Evolutionary conservation across 2,113 vertebrate species (phyloP).

Genomic region (Theropithecus gelada): DNA sequence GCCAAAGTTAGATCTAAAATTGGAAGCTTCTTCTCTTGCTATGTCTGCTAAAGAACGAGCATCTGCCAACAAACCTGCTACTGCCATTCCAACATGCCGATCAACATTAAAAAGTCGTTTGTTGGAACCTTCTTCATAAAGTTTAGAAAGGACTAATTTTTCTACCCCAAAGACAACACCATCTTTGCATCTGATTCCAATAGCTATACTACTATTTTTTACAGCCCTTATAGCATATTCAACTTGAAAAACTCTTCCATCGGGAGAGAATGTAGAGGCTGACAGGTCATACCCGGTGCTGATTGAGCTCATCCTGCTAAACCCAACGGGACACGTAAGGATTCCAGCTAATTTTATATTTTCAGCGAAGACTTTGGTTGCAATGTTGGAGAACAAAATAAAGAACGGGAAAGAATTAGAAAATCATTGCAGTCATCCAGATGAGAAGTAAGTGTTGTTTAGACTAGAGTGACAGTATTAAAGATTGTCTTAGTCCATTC

Average conservation of each 20-base stretch:
- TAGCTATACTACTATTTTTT: slow-evolving; percentile 89
- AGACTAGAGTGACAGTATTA: not conserved
- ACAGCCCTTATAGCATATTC: too few relatives aligned
- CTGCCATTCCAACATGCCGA: slow-evolving; percentile 97
- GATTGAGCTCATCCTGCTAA: too few relatives aligned
- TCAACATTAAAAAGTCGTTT: slow-evolving; percentile 99
- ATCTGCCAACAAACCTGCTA: slow-evolving; percentile 96
- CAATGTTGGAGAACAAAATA: not conserved
- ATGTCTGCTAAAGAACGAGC: slow-evolving; percentile 96
- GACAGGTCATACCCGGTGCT: too few relatives aligned
- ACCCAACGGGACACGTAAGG: too few relatives aligned
- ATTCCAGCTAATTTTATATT: not conserved
- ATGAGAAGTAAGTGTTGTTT: not conserved
- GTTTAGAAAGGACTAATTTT: slow-evolving; percentile 97
- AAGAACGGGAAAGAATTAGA: not conserved
- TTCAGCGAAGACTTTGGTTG: not conserved
- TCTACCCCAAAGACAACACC: slow-evolving; percentile 98
- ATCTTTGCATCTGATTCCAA: slow-evolving; percentile 97
- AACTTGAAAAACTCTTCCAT: too few relatives aligned
- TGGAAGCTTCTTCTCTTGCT: slow-evolving; percentile 96
- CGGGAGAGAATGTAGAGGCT: too few relatives aligned
- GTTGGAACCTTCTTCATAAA: slow-evolving; percentile 98
- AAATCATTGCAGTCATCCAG: not conserved
- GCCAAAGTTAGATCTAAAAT: slow-evolving; percentile 97
- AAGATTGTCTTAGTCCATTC: not conserved